Percentiles rank a stretch among this genome's conserved stretches.
These are phyloP conservation scores for Erythrolamprus reginae DNA, from an alignment of 2,113 vertebrate genomes.

Conservation along the genomic window DNA sequence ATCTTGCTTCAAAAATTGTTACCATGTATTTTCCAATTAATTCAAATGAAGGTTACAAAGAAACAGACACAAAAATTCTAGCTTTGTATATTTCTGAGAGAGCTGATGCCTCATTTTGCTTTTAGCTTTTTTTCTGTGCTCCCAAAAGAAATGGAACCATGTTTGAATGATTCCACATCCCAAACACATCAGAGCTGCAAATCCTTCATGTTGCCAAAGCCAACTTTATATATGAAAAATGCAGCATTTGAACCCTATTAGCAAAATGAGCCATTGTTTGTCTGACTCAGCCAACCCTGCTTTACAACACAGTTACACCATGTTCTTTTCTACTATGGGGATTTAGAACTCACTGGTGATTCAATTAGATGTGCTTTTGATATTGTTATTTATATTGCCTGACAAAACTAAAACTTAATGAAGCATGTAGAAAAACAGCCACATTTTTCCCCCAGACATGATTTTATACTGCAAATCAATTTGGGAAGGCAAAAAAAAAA, in stretches of 20 bases:
- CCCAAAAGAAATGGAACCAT: neutral
- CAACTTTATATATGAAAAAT: constrained; percentile 5
- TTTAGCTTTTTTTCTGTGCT: neutral
- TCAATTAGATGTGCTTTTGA: constrained; percentile 65
- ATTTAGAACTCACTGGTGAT: constrained; percentile 57
- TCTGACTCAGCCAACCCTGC: constrained; percentile 41
- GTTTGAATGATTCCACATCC: constrained; percentile 10
- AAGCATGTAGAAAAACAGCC: constrained; percentile 64
- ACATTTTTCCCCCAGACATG: constrained; percentile 49
- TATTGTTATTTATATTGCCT: constrained; percentile 65
- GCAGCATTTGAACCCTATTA: constrained; percentile 33
- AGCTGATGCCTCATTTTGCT: neutral
- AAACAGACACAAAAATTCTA: neutral
- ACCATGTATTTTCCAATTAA: neutral
- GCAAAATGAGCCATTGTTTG: constrained; percentile 42
- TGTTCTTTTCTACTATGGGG: constrained; percentile 48
- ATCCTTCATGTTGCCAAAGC: constrained; percentile 20
- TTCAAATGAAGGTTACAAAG: neutral
- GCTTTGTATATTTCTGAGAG: neutral
- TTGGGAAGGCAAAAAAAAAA: constrained; percentile 45
- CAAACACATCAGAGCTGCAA: constrained; percentile 10
- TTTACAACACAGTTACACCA: constrained; percentile 38
- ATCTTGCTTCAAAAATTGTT: neutral
- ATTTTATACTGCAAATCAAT: constrained; percentile 66
- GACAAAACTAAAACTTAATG: constrained; percentile 74